Conservation (phyloP, 2,888 invertebrate genomes). For the Latrodectus hesperus region DNA sequence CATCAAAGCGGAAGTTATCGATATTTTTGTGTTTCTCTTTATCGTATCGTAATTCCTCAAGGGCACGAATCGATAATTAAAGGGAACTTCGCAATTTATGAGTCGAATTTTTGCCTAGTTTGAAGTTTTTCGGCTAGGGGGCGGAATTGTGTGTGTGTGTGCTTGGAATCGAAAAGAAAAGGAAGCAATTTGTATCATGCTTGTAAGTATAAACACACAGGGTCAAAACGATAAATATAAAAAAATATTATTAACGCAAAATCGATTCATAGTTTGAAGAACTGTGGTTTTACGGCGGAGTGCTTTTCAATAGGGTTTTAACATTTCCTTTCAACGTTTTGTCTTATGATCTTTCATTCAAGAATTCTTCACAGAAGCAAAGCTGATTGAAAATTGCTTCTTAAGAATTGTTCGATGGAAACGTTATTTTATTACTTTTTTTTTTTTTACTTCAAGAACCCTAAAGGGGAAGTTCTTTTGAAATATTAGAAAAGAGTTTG, state of each 20-base stretch:
- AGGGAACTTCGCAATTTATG: conserved; percentile 41
- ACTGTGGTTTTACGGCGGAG: background rate
- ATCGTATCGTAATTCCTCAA: conserved; percentile 25
- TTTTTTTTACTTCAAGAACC: too few relatives aligned
- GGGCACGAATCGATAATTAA: conserved; percentile 52
- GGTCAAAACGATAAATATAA: background rate
- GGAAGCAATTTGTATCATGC: conserved; percentile 26
- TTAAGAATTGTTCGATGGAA: too few relatives aligned
- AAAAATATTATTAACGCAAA: background rate
- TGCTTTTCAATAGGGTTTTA: background rate
- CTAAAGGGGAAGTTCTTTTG: too few relatives aligned
- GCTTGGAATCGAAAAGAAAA: background rate
- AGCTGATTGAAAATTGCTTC: background rate
- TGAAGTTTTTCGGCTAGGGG: conserved; percentile 10
- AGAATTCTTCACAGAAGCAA: background rate
- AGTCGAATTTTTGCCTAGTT: conserved; percentile 44
- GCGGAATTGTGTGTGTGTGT: background rate
- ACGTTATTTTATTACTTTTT: too few relatives aligned
- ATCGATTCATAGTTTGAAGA: background rate
- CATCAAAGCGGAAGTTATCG: conserved; percentile 41
- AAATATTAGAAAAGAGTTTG: too few relatives aligned
- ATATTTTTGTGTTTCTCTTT: conserved; percentile 35
- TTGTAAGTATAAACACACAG: conserved; percentile 2
- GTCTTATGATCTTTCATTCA: background rate
- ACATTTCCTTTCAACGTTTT: background rate